Evolutionary conservation across 2,797 vertebrate genomes (phyloP), one percentile per base, ranked within the genome.

Genomic region (Erethizon dorsatum): DNA sequence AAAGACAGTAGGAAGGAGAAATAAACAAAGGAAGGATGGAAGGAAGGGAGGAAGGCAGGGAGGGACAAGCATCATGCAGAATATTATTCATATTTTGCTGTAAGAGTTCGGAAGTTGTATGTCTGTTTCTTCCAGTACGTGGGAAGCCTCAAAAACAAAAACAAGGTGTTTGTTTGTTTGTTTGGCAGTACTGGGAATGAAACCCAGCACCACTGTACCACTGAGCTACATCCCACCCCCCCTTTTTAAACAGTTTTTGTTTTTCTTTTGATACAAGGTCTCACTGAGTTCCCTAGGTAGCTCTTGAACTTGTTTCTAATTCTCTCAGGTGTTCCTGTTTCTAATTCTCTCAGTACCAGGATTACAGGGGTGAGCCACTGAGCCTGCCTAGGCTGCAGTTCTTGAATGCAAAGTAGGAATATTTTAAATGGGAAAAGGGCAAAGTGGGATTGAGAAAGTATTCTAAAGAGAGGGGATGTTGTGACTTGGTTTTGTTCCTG

Each of bases 61-160:
- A 45, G 65, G 37, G n/a, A 11, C 3, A 5, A n/a, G 28, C 28
- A 26, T 65, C 78, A 6, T 50, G 26, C 9, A 10, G 7, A 85
- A 31, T 24, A 56, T 6, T 71, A 37, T 37, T 83, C 24, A 37
- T 56, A 15, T 91, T 15, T 67, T 91, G 24, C 73, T 71, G 0
- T 54, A 5, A 73, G 83, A 90, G 18, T 83, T 96, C 31, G 80
- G 80, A 87, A 92, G 63, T 82, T 88, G 28, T 86, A 17, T 63
- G 26, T 79, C n/a, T 87, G 15, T 88, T 94, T 94, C 13, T 96
- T 93, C 84, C 26, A 67, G 37, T 94, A 28, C 77, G 90, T 33
- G 26, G 12, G 26, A 95, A 88, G 37, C 69, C 63, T 75, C 50
- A 28, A 45, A 61, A 88, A 79, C 12, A 91, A 63, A 92, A 87